Evolutionary conservation across 2,888 invertebrate species (phyloP).

Genomic region (Tyria jacobaeae): DNA sequence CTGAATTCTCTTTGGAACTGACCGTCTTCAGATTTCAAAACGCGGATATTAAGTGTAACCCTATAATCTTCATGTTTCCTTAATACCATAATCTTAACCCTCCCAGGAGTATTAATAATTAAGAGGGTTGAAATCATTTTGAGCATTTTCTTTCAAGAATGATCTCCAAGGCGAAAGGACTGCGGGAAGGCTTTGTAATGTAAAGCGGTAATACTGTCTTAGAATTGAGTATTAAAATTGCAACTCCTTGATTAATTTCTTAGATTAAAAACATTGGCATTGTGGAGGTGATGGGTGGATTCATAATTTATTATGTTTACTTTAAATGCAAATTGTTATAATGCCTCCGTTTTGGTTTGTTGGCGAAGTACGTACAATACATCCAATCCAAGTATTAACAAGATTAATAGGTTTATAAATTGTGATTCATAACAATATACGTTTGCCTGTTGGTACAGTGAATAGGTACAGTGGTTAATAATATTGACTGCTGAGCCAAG

Average conservation of each 20-base stretch:
- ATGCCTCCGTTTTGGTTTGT: slow-evolving; percentile 1
- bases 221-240: slow-evolving; percentile 63
- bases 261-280: slow-evolving; percentile 47
- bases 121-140: slow-evolving; percentile 69
- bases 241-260: slow-evolving; percentile 51
- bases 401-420: too few species aligned
- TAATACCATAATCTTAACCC: slow-evolving; percentile 70
- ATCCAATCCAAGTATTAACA: too few species aligned
- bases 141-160: slow-evolving; percentile 69
- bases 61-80: slow-evolving; percentile 52
- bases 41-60: slow-evolving; percentile 38
- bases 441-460: too few species aligned
- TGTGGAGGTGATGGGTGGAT: slow-evolving; percentile 36
- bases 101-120: slow-evolving; percentile 77
- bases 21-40: slow-evolving; percentile 29
- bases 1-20: not conserved
- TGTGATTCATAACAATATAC: too few species aligned
- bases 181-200: slow-evolving; percentile 41
- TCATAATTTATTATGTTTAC: slow-evolving; percentile 45
- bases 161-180: slow-evolving; percentile 60
- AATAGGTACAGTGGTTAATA: too few species aligned
- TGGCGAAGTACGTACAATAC: too few species aligned
- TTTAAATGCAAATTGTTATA: slow-evolving; percentile 27
- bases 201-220: slow-evolving; percentile 45
- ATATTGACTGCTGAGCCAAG: too few species aligned